Evolutionary conservation across 2,113 vertebrate species (phyloP), one percentile per base, ranked within the genome.

Genomic region (Strix aluco): DNA sequence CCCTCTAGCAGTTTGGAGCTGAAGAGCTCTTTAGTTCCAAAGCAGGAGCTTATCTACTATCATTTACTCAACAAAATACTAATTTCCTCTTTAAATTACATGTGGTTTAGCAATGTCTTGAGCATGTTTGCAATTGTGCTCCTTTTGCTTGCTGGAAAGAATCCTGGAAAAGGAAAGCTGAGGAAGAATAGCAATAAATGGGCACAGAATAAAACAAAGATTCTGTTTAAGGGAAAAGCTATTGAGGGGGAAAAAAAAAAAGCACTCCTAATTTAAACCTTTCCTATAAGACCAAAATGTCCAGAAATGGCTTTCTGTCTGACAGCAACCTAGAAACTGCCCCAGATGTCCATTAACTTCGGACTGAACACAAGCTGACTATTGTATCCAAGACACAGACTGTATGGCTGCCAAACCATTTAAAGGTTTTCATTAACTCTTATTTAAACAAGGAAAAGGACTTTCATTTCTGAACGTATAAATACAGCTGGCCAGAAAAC

Each of bases 391-490:
- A 90, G 81, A 94, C 81, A 95, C 54, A 95, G 89, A 70, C 89
- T 90, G 91, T 36, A 57, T 21, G 81, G 83, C 88, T 97, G 95
- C 92, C 92, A 96, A 96, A 58, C 62, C 86, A 69, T 91, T 95
- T 93, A 67, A 93, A 93, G 86, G 83, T 93, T 96, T 95, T 93
- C 52, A 94, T 94, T 96, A 91, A 94, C 92, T 96, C 91, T 80
- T 91, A 91, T 85, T 97, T 91, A 94, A 97, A 95, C 81, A 92
- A 91, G 86, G 94, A 70, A 80, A 89, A 92, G 25, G 49, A 54
- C 70, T 85, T 85, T 40, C 73, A 75, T 81, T 96, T 89, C 86
- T 91, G 66, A 94, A 65, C 0, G 0, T 57, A 88, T 72, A 95
- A 94, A 67, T 57, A 63, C 5, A 67, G 65, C 73, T 85, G 77